These are phyloP conservation scores for Cheilosia urbana DNA, from an alignment of 2,888 invertebrate genomes.

Conservation along the genomic window DNA sequence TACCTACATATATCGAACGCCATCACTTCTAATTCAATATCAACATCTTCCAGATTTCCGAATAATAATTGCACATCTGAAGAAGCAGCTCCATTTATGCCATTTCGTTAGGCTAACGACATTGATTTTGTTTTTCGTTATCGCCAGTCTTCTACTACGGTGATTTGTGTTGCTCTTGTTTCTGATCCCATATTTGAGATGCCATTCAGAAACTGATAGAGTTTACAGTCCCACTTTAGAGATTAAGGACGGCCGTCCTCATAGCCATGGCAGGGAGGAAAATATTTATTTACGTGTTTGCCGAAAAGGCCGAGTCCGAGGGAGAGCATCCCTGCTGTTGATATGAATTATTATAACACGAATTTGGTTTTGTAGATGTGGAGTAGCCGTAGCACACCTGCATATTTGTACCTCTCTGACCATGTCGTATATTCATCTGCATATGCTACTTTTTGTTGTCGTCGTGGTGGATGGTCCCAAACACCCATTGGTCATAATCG, in stretches of 20 bases:
- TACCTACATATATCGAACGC: background rate
- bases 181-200: conserved; percentile 25
- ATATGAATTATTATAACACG: conserved; percentile 55
- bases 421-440: conserved; percentile 23
- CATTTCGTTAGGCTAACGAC: conserved; percentile 15
- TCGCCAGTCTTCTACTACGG: background rate
- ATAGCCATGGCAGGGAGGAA: background rate
- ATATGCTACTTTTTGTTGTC: conserved; percentile 36
- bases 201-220: conserved; percentile 20
- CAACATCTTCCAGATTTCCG: conserved; percentile 51
- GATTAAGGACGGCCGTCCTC: conserved; percentile 31
- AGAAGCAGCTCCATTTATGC: background rate
- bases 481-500: conserved; percentile 73
- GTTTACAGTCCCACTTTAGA: conserved; percentile 39
- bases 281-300: conserved; percentile 46
- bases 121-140: conserved; percentile 29
- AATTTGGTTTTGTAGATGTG: conserved; percentile 39
- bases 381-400: conserved; percentile 26
- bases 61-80: conserved; percentile 48
- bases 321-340: conserved; percentile 18
- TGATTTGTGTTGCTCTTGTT: conserved; percentile 7
- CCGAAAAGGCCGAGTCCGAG: conserved; percentile 20
- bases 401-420: background rate
- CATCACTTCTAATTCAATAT: conserved; percentile 58
- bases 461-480: conserved; percentile 37